Conservation (phyloP, 2,888 invertebrate genomes). For the Notocelia uddmanniana region DNA sequence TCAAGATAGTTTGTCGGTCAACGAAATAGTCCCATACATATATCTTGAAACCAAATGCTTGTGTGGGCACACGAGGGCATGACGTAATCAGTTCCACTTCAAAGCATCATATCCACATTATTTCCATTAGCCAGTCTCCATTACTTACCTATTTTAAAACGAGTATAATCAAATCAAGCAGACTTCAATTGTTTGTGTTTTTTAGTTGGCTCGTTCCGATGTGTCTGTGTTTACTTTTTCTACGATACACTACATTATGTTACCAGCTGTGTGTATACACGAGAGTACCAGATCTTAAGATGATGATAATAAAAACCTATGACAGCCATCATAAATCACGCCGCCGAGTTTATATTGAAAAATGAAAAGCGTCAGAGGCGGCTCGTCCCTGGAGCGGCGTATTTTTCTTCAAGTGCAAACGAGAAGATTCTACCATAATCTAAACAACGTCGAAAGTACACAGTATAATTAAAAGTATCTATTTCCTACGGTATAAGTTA, state of each 20-base stretch:
- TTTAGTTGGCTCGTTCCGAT: slow-evolving; percentile 10
- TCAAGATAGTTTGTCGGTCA: neutral
- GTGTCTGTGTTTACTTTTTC: slow-evolving; percentile 12
- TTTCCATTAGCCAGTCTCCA: slow-evolving; percentile 14
- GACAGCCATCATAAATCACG: slow-evolving; percentile 38
- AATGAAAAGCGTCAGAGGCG: slow-evolving; percentile 22
- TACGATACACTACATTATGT: slow-evolving; percentile 18
- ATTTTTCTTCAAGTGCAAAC: neutral
- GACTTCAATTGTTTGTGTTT: slow-evolving; percentile 23
- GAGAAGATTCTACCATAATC: neutral
- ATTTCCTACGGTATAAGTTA: neutral
- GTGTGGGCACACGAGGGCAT: neutral
- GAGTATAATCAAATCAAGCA: slow-evolving; percentile 13
- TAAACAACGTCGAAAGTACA: neutral
- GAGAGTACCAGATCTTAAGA: slow-evolving; percentile 38
- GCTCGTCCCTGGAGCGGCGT: slow-evolving; percentile 18
- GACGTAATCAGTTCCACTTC: neutral
- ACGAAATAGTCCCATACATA: neutral
- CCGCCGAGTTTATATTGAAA: slow-evolving; percentile 40
- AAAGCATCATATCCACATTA: slow-evolving; percentile 1
- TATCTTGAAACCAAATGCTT: neutral
- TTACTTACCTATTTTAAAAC: slow-evolving; percentile 33
- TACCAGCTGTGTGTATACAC: slow-evolving; percentile 36
- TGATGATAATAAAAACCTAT: slow-evolving; percentile 45
- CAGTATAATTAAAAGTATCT: neutral